Conservation (phyloP, 2,113 vertebrate species). For the Crotalus horridus region DNA sequence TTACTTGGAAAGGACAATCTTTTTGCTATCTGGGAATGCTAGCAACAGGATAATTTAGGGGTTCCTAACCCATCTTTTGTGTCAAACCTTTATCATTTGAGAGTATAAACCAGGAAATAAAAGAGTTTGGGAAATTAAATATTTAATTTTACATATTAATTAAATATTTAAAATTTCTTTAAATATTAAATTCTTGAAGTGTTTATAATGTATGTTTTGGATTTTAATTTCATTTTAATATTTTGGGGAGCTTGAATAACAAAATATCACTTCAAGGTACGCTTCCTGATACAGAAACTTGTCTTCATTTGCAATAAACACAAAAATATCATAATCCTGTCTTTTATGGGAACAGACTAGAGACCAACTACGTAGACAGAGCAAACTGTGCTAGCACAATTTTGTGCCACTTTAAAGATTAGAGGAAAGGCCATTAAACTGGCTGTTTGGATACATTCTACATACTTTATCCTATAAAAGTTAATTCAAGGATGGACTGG, state of each 20-base stretch:
- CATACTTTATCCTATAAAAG: neutral
- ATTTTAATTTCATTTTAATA: neutral
- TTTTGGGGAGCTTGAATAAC: neutral
- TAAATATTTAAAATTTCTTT: neutral
- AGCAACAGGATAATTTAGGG: neutral
- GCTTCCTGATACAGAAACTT: neutral
- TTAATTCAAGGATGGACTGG: neutral
- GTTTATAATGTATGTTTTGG: neutral
- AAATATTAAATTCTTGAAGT: neutral
- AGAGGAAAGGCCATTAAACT: neutral
- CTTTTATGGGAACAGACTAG: neutral
- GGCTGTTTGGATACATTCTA: neutral
- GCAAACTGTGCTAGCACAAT: neutral
- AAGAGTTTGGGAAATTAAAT: neutral
- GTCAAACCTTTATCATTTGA: neutral
- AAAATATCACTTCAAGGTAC: neutral
- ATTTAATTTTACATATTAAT: neutral
- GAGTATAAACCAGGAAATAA: neutral
- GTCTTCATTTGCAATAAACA: neutral
- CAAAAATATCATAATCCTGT: neutral
- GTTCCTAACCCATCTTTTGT: neutral
- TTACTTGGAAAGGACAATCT: neutral
- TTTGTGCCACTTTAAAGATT: neutral
- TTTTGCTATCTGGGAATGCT: neutral
- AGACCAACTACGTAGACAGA: neutral